phyloP scores from a whole-genome alignment of 2,888 invertebrate species.

The Pachydiplax longipennis region DNA sequence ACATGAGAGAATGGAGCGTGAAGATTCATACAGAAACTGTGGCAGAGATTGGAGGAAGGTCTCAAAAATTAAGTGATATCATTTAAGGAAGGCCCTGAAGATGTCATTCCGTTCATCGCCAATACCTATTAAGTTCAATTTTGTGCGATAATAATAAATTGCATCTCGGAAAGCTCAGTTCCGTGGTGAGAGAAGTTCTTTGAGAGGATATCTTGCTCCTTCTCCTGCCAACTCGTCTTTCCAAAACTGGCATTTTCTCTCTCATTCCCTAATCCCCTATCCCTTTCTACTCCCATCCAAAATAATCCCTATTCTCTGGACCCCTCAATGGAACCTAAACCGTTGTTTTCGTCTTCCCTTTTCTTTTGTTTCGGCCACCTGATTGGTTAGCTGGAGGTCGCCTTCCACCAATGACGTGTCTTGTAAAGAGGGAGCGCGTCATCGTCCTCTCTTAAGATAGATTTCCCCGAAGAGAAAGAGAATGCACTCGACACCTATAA shows the following conservation, averaged over 20 bases:
- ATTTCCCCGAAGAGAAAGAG: neutral
- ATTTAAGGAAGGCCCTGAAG: too few species aligned
- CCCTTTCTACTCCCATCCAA: neutral
- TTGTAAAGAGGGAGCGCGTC: neutral
- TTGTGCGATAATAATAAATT: too few species aligned
- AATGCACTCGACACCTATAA: neutral
- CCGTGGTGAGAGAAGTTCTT: too few species aligned
- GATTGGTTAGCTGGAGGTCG: neutral
- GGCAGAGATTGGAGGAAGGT: too few species aligned
- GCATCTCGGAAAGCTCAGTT: too few species aligned
- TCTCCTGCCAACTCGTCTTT: neutral
- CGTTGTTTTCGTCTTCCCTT: constrained; percentile 44
- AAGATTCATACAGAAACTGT: too few species aligned
- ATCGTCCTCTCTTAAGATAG: neutral
- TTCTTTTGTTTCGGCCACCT: neutral
- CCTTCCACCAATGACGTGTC: neutral
- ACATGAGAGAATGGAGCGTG: too few species aligned
- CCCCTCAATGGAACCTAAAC: neutral
- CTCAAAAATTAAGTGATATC: too few species aligned
- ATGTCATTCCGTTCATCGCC: too few species aligned
- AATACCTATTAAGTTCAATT: too few species aligned
- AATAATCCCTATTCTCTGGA: constrained; percentile 41
- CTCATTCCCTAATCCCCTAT: constrained; percentile 18
- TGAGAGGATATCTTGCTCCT: neutral
- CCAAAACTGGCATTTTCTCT: neutral